A percentile compares a stretch with the other conserved stretches of the same genome.
These are phyloP conservation scores for Nephotettix cincticeps DNA, from an alignment of 1,140 invertebrate species.

Conservation along the genomic window DNA sequence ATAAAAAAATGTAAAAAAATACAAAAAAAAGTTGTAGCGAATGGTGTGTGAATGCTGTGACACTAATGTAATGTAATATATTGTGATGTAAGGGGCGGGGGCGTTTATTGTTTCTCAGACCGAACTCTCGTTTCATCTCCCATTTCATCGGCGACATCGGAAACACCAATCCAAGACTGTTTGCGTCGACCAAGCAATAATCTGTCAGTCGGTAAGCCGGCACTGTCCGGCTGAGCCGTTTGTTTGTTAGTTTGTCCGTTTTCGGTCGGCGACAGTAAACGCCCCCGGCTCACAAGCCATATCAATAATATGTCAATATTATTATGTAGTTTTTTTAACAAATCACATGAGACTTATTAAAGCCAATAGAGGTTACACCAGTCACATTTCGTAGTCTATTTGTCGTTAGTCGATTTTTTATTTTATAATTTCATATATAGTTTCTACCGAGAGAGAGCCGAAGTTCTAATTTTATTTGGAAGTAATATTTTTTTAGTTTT, in stretches of 20 bases:
- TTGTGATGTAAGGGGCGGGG: constrained; percentile 16
- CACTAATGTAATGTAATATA: constrained; percentile 12
- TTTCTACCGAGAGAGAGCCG: background rate
- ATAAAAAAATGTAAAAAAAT: constrained; percentile 14
- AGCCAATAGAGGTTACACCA: constrained; percentile 18
- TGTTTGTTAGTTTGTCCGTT: constrained; percentile 12
- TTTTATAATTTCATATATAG: constrained; percentile 1
- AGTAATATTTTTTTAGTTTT: constrained; percentile 11
- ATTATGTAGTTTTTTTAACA: constrained; percentile 21
- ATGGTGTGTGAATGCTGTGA: constrained; percentile 10
- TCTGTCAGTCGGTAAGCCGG: background rate
- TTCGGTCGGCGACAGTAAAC: background rate
- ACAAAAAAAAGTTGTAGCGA: constrained; percentile 18
- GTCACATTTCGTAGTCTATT: constrained; percentile 13
- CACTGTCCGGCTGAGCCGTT: background rate
- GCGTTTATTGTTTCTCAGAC: background rate
- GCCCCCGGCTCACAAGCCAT: constrained; percentile 1
- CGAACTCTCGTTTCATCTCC: background rate
- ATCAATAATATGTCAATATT: constrained; percentile 25
- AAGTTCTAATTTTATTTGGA: constrained; percentile 11
- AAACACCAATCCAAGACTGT: constrained; percentile 16
- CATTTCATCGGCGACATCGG: background rate
- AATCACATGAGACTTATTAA: constrained; percentile 6
- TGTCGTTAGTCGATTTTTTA: constrained; percentile 10
- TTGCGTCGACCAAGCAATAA: background rate